Evolutionary conservation across 2,888 invertebrate species (phyloP), one percentile per base, ranked within the genome.

Genomic region (Thysanoteuthis rhombus): DNA sequence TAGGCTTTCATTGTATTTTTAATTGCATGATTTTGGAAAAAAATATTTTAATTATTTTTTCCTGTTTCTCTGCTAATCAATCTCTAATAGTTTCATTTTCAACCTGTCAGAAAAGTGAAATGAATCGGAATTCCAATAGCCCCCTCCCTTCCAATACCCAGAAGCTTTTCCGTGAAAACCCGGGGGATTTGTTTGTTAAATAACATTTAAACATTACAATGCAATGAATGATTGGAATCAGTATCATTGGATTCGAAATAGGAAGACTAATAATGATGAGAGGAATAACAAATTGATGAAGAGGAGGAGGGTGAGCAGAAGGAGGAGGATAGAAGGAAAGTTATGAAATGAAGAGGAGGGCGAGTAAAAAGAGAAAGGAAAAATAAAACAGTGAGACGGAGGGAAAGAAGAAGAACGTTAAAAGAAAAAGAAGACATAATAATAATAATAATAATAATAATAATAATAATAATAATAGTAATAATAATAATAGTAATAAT

Each of bases 1-100:
- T n/a, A n/a, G n/a, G 75, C 75, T 75, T 75, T 75, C 75, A 75
- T 75, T 75, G 75, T 75, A 75, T n/a, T 75, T 75, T 75, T 75
- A 75, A 75, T 75, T 75, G 75, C 75, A 36, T n/a, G n/a, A 75
- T n/a, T 75, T 75, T 16, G n/a, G 36, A 75, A 75, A 75, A 75
- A 75, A 75, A 75, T n/a, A 16, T 75, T 36, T 75, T 36, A 75
- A 75, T n/a, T 12, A 75, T n/a, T 75, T 75, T 36, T n/a, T 75
- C 75, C 75, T 25, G 12, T 19, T 58, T n/a, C 75, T 75, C 36
- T 75, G 75, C 75, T 75, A 75, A 75, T 75, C 75, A 75, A 75
- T 75, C 36, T 36, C 75, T 75, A 75, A 75, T 75, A 75, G 75
- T 75, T 75, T 75, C 75, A 75, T 75, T 75, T 75, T 75, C 75